Conservation (phyloP, 2,797 vertebrate genomes). For the Falco novaeseelandiae region DNA sequence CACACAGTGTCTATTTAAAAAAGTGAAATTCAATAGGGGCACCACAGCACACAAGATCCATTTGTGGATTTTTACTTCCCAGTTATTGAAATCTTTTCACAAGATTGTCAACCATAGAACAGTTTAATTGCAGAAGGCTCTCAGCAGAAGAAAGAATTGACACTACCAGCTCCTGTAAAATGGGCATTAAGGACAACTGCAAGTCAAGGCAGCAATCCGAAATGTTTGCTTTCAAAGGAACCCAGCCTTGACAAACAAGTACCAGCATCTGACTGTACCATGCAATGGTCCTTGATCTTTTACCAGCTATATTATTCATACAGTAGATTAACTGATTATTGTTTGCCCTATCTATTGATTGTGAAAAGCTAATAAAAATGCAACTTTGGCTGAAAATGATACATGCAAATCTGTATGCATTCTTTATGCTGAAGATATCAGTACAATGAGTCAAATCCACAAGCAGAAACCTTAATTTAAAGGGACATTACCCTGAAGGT, state of each 20-base stretch:
- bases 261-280: neutral
- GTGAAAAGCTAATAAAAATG: neutral
- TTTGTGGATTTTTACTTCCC: neutral
- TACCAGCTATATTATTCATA: neutral
- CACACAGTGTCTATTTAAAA: neutral
- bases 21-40: neutral
- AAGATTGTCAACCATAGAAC: neutral
- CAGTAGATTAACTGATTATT: neutral
- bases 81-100: neutral
- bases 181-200: neutral
- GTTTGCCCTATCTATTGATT: neutral
- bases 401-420: neutral
- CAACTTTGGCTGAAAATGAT: neutral
- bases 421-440: neutral
- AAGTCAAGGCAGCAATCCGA: neutral
- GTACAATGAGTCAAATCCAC: neutral
- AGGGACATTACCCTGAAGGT: neutral
- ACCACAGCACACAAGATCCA: neutral
- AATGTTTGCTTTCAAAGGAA: neutral
- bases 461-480: neutral
- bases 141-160: neutral
- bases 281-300: neutral
- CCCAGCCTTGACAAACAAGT: neutral
- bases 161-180: neutral
- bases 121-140: neutral